Conservation (phyloP, 2,888 invertebrate genomes). For the Leucophenga montana region DNA sequence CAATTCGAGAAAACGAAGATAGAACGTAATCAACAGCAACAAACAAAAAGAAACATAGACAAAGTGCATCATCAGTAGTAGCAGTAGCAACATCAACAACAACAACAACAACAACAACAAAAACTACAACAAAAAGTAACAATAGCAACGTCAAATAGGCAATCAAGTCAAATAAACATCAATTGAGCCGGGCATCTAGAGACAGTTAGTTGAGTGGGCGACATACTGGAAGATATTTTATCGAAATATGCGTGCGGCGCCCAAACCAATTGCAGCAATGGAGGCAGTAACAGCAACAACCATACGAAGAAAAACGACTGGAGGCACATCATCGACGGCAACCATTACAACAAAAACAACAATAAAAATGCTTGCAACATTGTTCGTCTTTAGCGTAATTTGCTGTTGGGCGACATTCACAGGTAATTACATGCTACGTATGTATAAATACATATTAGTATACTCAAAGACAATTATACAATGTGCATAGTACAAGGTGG, state of each 20-base stretch:
- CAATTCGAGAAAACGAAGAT: not conserved
- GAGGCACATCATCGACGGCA: too few relatives aligned
- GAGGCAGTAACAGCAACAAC: too few relatives aligned
- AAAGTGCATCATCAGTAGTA: not conserved
- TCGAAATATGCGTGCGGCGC: too few relatives aligned
- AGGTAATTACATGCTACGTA: conserved; percentile 3
- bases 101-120: not conserved
- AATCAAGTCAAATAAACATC: too few relatives aligned
- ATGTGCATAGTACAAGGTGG: too few relatives aligned
- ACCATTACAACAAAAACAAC: not conserved
- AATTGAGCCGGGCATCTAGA: too few relatives aligned
- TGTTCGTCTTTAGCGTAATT: not conserved
- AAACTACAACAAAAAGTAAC: not conserved
- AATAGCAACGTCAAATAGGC: not conserved
- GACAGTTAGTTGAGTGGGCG: too few relatives aligned
- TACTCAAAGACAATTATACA: too few relatives aligned
- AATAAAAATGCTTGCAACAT: not conserved
- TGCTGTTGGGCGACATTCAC: not conserved
- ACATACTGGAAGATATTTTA: too few relatives aligned
- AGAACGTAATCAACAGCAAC: not conserved
- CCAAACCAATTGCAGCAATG: too few relatives aligned
- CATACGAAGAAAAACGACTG: too few relatives aligned
- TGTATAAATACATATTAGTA: not conserved
- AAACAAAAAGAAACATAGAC: not conserved
- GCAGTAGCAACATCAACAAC: not conserved